phyloP scores from a whole-genome alignment of 2,797 vertebrate genomes.

The Coluber constrictor region DNA sequence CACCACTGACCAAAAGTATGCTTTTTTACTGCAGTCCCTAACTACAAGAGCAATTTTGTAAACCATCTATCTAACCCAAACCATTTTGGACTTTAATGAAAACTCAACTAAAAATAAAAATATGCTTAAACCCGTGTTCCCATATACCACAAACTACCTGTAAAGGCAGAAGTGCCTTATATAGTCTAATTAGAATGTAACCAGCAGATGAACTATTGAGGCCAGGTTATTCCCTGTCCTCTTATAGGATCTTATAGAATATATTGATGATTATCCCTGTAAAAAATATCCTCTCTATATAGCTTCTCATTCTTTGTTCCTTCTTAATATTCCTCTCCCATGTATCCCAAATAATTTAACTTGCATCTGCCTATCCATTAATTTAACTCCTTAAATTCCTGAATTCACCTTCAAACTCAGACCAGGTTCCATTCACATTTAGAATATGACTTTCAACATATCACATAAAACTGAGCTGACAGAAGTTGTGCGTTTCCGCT shows the following conservation, averaged over 20 bases:
- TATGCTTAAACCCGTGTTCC: background rate
- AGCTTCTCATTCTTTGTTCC: background rate
- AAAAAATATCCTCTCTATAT: background rate
- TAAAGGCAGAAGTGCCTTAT: background rate
- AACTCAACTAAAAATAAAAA: background rate
- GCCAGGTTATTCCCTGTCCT: background rate
- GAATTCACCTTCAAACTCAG: background rate
- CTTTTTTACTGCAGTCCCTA: background rate
- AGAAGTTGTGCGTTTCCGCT: background rate
- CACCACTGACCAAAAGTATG: background rate
- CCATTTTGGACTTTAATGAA: background rate
- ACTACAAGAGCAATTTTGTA: background rate
- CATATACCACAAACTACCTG: background rate
- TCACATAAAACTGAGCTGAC: background rate
- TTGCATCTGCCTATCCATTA: background rate
- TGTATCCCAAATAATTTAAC: background rate
- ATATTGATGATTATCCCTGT: background rate
- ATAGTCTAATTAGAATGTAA: background rate
- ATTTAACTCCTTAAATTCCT: background rate
- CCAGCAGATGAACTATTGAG: background rate
- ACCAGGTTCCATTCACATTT: background rate
- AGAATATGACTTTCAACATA: background rate
- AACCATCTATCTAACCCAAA: background rate
- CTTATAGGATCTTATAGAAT: background rate
- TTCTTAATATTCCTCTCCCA: background rate